Evolutionary conservation across 2,113 vertebrate species (phyloP).

Genomic region (Cnemophilus loriae): DNA sequence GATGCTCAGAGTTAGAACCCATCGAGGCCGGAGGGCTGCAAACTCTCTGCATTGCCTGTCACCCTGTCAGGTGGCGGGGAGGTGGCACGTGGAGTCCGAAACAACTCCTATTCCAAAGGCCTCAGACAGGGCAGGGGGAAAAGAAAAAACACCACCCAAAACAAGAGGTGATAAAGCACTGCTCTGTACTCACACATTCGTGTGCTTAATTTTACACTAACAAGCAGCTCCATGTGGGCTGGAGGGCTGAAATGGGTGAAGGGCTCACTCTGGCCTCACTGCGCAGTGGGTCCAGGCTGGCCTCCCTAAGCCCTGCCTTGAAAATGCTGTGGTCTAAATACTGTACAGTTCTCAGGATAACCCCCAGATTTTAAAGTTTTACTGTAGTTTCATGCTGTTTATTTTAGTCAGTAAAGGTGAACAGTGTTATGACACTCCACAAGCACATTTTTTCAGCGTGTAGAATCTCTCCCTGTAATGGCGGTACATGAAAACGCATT

Average conservation of each 20-base stretch:
- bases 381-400: neutral
- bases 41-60: neutral
- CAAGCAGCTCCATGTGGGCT: neutral
- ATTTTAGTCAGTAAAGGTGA: neutral
- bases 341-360: neutral
- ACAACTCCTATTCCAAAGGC: neutral
- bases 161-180: neutral
- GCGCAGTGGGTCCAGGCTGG: neutral
- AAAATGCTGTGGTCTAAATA: neutral
- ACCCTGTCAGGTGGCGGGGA: neutral
- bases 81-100: neutral
- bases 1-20: neutral
- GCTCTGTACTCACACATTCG: rapidly evolving
- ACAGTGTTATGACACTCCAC: neutral
- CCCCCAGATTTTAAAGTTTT: neutral
- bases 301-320: neutral
- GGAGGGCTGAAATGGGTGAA: neutral
- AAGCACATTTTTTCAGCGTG: neutral
- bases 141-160: rapidly evolving
- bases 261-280: neutral
- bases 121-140: neutral
- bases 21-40: neutral
- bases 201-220: neutral
- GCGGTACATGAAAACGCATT: neutral
- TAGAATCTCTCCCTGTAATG: neutral